Conservation (phyloP, 2,113 vertebrate species). For the Hyperopisus bebe region DNA sequence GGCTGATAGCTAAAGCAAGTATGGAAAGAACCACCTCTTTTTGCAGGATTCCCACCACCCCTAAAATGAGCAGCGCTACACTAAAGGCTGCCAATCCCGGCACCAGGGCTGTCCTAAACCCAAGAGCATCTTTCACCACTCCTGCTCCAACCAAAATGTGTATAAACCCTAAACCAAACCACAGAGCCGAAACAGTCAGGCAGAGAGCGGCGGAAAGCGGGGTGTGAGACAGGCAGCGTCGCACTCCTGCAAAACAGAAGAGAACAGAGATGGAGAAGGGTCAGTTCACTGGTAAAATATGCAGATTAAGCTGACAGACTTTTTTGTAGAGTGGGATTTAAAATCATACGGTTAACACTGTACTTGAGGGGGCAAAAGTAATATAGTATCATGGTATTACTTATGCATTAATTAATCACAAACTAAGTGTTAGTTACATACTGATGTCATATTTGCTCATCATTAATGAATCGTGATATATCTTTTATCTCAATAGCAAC, state of each 20-base stretch:
- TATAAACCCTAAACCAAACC: conserved; percentile 68
- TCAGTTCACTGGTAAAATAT: neutral
- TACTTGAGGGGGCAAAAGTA: neutral
- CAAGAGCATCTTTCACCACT: neutral
- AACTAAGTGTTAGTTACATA: neutral
- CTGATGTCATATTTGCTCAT: neutral
- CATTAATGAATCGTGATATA: neutral
- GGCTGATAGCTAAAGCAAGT: conserved; percentile 54
- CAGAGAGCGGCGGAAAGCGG: conserved; percentile 62
- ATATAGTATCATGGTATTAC: neutral
- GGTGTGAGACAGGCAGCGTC: conserved; percentile 47
- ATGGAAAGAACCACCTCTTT: conserved; percentile 53
- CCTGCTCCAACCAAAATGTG: conserved; percentile 63
- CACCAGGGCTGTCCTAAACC: conserved; percentile 53
- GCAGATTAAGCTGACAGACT: neutral
- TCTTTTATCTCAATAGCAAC: neutral
- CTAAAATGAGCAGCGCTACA: conserved; percentile 63
- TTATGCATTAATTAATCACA: neutral
- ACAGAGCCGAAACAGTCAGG: conserved; percentile 68
- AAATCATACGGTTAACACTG: neutral
- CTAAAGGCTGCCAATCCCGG: conserved; percentile 67
- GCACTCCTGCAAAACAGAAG: conserved; percentile 51
- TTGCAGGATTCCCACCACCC: conserved; percentile 51
- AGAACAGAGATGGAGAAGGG: neutral
- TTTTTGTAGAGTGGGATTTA: neutral